Evolutionary conservation across 1,140 invertebrate genomes (phyloP).

Genomic region (Microplitis mediator): DNA sequence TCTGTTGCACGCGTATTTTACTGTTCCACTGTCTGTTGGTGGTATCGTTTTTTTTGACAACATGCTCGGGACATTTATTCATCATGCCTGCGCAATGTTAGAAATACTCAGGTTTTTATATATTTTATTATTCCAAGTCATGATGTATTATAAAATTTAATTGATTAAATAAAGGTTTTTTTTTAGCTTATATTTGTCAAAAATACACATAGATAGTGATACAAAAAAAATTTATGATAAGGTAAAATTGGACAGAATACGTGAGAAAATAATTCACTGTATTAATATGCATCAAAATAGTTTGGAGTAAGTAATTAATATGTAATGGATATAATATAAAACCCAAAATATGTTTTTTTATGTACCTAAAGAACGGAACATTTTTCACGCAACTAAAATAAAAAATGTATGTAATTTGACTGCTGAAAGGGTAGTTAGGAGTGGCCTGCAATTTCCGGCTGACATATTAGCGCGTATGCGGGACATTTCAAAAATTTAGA

Average conservation of each 20-base stretch:
- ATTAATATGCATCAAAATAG: neutral
- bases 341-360: too few relatives aligned
- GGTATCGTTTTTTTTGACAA: constrained; percentile 17
- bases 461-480: too few relatives aligned
- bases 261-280: neutral
- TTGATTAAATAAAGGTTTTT: too few relatives aligned
- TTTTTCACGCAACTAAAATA: too few relatives aligned
- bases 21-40: constrained; percentile 1
- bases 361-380: too few relatives aligned
- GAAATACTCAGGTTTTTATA: constrained; percentile 13
- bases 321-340: neutral
- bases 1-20: constrained; percentile 22
- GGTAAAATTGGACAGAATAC: neutral
- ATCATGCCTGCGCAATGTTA: constrained; percentile 24
- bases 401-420: too few relatives aligned
- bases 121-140: neutral
- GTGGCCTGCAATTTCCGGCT: too few relatives aligned
- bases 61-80: constrained; percentile 21
- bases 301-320: neutral
- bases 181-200: neutral
- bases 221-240: too few relatives aligned
- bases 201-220: neutral
- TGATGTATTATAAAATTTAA: too few relatives aligned
- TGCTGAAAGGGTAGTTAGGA: too few relatives aligned
- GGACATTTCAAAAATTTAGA: too few relatives aligned